phyloP scores from a whole-genome alignment of 2,888 invertebrate species.

The Elgonia sp. region DNA sequence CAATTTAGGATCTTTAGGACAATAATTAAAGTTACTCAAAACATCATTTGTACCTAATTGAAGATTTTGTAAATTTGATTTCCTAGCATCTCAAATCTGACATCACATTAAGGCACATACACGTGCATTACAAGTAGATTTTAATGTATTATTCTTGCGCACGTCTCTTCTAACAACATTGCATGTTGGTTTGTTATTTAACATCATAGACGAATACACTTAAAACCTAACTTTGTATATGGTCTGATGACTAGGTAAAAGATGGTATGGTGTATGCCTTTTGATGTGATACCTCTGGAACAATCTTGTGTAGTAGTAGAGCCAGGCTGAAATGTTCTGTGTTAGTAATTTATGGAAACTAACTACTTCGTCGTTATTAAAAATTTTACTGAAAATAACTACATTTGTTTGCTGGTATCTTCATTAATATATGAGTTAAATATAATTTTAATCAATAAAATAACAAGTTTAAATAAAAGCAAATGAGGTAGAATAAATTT shows the following conservation, averaged over 20 bases:
- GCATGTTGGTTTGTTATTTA: conserved; percentile 46
- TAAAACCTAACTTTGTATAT: conserved; percentile 26
- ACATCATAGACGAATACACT: conserved; percentile 33
- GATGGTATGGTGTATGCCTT: conserved; percentile 34
- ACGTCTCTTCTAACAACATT: conserved; percentile 37
- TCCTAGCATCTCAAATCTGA: conserved; percentile 5
- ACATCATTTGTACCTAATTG: background rate
- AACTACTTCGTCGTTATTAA: background rate
- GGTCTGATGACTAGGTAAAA: conserved; percentile 51
- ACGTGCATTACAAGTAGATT: conserved; percentile 13
- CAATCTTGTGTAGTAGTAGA: conserved; percentile 33
- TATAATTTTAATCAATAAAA: too few species aligned
- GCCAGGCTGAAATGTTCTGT: background rate
- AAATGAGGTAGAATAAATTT: too few species aligned
- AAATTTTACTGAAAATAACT: conserved; percentile 10
- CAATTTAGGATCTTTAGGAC: too few species aligned
- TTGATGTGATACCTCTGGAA: conserved; percentile 55
- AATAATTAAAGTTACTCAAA: background rate
- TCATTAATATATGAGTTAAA: too few species aligned
- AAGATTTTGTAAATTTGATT: background rate
- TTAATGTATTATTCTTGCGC: conserved; percentile 43
- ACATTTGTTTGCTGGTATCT: too few species aligned
- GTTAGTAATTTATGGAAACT: conserved; percentile 28
- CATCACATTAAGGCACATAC: conserved; percentile 23
- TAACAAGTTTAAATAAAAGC: too few species aligned